Percentiles rank a stretch among this genome's conserved stretches.
These are phyloP conservation scores for Galerucella nymphaeae DNA, from an alignment of 2,888 invertebrate genomes.

Conservation along the genomic window DNA sequence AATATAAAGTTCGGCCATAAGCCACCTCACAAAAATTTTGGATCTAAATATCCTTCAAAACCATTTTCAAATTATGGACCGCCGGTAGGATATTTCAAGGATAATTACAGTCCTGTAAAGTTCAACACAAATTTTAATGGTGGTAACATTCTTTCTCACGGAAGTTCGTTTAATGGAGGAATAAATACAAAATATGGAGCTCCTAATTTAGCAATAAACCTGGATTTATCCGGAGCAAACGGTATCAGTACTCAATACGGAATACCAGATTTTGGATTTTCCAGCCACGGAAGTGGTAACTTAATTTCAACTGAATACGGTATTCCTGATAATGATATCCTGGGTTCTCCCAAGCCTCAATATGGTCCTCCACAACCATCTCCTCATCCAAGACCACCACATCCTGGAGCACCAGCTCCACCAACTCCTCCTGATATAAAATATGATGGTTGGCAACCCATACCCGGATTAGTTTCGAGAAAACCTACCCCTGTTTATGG, in stretches of 20 bases:
- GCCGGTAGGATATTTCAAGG: conserved; percentile 51
- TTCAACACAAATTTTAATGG: conserved; percentile 41
- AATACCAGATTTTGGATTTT: conserved; percentile 42
- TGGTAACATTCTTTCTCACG: conserved; percentile 30
- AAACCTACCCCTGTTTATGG: conserved; percentile 58
- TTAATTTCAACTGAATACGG: conserved; percentile 46
- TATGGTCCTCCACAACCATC: conserved; percentile 73
- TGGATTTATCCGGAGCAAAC: conserved; percentile 15
- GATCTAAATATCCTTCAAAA: conserved; percentile 52
- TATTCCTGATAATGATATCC: conserved; percentile 37
- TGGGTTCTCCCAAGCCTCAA: conserved; percentile 36
- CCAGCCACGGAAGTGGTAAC: conserved; percentile 20
- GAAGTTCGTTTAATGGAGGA: conserved; percentile 23
- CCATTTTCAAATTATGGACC: conserved; percentile 53
- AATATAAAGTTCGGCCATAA: conserved; percentile 57
- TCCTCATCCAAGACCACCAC: conserved; percentile 69
- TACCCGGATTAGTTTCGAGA: conserved; percentile 73
- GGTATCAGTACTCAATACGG: conserved; percentile 45
- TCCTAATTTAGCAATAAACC: conserved; percentile 25
- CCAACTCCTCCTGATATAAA: conserved; percentile 80
- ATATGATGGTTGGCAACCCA: conserved; percentile 90
- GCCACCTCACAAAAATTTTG: conserved; percentile 59
- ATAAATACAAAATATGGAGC: conserved; percentile 36
- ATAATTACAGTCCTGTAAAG: conserved; percentile 47
- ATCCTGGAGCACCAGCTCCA: conserved; percentile 78